Conservation (phyloP, 2,113 vertebrate species). For the Charadrius vociferus region DNA sequence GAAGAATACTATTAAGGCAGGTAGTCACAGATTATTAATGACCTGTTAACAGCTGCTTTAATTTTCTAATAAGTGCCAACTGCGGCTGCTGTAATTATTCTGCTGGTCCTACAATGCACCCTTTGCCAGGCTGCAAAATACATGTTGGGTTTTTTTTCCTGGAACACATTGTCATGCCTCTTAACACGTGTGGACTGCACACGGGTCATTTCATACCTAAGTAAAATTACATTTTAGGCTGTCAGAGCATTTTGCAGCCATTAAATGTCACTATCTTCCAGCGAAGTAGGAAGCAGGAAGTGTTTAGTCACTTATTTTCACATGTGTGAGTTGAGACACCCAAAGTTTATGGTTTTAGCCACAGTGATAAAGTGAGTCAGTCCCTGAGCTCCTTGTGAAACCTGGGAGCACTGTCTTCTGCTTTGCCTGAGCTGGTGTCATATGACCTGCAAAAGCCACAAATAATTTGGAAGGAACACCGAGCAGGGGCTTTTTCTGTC, state of each 20-base stretch:
- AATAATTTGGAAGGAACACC: not conserved
- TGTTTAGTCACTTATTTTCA: not conserved
- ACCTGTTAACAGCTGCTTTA: constrained; percentile 38
- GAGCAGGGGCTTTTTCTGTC: not conserved
- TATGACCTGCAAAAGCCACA: not conserved
- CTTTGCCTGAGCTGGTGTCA: not conserved
- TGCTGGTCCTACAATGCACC: not conserved
- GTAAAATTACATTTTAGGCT: not conserved
- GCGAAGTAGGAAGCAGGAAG: not conserved
- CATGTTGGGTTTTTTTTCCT: not conserved
- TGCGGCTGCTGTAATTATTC: constrained; percentile 33
- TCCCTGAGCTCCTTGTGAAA: not conserved
- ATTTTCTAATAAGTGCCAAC: constrained; percentile 34
- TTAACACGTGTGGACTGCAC: not conserved
- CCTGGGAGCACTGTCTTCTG: not conserved
- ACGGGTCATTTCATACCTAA: not conserved
- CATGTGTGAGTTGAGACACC: not conserved
- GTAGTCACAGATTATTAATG: constrained; percentile 43
- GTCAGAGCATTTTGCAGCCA: not conserved
- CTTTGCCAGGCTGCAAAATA: not conserved
- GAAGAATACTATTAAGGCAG: constrained; percentile 43
- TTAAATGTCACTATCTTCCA: not conserved
- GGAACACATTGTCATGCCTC: not conserved
- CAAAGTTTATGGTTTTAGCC: not conserved
- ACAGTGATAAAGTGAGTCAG: not conserved